Evolutionary conservation across 2,797 vertebrate genomes (phyloP).

Genomic region (Neoniphon sammara): DNA sequence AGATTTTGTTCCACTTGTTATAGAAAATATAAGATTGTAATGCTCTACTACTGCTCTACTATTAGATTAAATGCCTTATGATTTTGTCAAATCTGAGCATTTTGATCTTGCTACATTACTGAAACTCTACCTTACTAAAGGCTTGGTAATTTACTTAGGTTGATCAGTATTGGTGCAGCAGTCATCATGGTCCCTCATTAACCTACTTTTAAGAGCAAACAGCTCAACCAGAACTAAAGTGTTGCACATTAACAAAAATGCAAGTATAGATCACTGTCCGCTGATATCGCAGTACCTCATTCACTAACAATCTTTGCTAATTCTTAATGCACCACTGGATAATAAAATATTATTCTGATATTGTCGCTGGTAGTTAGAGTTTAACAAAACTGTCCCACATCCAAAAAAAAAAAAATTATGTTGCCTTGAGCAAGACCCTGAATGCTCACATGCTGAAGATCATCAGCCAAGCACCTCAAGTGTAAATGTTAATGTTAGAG

Average conservation of each 20-base stretch:
- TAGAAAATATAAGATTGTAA: neutral
- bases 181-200: constrained; percentile 47
- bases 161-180: constrained; percentile 9
- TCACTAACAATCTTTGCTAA: neutral
- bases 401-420: too few relatives aligned
- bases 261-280: neutral
- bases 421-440: too few relatives aligned
- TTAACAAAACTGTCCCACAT: too few relatives aligned
- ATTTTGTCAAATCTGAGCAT: neutral
- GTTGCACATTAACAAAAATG: neutral
- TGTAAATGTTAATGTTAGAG: too few relatives aligned
- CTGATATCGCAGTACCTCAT: neutral
- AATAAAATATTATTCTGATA: neutral
- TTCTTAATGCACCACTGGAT: neutral
- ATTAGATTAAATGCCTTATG: neutral
- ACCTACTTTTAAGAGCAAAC: constrained; percentile 44
- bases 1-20: neutral
- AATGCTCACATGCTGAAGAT: too few relatives aligned
- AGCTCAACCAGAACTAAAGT: neutral
- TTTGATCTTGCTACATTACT: neutral
- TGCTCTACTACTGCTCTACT: too few relatives aligned
- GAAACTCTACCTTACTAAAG: neutral
- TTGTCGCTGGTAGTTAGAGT: neutral
- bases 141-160: too few relatives aligned
- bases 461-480: too few relatives aligned